phyloP scores from a whole-genome alignment of 2,113 vertebrate genomes.

The Zosterops borbonicus region DNA sequence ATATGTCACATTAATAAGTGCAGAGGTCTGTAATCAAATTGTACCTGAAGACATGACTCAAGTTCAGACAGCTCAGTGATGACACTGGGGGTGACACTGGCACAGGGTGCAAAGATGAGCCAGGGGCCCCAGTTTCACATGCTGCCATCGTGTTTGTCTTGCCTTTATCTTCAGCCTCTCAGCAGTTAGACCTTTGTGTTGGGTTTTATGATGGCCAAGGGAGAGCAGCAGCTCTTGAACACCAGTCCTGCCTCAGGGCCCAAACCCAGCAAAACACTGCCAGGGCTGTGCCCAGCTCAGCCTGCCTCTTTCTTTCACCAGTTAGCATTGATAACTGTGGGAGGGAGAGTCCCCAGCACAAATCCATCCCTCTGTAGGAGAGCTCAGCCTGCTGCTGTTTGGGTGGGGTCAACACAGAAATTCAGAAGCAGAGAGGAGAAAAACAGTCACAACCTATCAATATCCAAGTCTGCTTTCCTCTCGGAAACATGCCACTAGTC shows the following conservation, averaged over 20 bases:
- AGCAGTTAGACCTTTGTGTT: background rate
- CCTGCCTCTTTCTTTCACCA: background rate
- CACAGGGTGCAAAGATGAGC: background rate
- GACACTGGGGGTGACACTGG: background rate
- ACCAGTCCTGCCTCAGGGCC: background rate
- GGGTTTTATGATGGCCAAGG: background rate
- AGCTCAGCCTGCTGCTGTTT: background rate
- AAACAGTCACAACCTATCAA: background rate
- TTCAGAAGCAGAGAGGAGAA: background rate
- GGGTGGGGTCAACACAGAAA: background rate
- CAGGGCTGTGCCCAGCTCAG: background rate
- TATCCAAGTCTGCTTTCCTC: background rate
- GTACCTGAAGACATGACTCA: background rate
- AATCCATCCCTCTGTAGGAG: rapidly evolving
- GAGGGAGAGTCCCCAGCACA: background rate
- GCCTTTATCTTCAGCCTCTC: background rate
- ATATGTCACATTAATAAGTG: background rate
- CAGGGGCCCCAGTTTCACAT: background rate
- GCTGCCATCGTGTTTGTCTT: background rate
- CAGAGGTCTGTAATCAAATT: background rate
- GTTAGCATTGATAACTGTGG: no score
- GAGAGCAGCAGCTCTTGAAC: background rate
- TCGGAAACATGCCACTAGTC: background rate
- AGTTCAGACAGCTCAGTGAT: background rate
- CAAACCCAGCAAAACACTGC: background rate